Conservation (phyloP, 2,888 invertebrate species). For the Epinotia brunnichana region DNA sequence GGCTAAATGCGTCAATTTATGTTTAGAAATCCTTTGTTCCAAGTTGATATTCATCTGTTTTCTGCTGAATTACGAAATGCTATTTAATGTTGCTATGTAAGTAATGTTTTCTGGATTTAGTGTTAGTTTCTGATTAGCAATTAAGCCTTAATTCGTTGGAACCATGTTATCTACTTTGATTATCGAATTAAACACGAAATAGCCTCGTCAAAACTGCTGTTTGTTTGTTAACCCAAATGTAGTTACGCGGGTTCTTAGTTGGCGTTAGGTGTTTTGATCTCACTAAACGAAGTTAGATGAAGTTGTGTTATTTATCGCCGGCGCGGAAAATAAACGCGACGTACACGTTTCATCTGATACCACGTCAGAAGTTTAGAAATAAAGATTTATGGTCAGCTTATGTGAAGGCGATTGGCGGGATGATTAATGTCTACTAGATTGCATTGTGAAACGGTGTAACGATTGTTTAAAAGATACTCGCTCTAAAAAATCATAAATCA, state of each 20-base stretch:
- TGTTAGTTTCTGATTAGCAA: not conserved
- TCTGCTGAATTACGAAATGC: no score
- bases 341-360: constrained; percentile 34
- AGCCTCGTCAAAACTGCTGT: constrained; percentile 8
- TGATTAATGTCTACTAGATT: constrained; percentile 26
- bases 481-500: no score
- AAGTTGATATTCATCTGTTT: no score
- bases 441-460: not conserved
- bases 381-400: constrained; percentile 33
- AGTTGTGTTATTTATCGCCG: constrained; percentile 37
- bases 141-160: constrained; percentile 4
- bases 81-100: not conserved
- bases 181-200: constrained; percentile 18
- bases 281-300: constrained; percentile 41
- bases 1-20: no score
- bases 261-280: constrained; percentile 28
- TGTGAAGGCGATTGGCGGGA: constrained; percentile 25
- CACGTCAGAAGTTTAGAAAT: constrained; percentile 36
- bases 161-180: not conserved
- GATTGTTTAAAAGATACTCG: not conserved
- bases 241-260: constrained; percentile 22
- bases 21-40: no score
- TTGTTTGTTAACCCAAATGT: constrained; percentile 5
- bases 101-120: not conserved
- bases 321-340: constrained; percentile 33